Percentiles rank a stretch among this genome's conserved stretches.
phyloP scores from a whole-genome alignment of 53 echinoderm and acorn worm species.

The Mesocentrotus franciscanus region DNA sequence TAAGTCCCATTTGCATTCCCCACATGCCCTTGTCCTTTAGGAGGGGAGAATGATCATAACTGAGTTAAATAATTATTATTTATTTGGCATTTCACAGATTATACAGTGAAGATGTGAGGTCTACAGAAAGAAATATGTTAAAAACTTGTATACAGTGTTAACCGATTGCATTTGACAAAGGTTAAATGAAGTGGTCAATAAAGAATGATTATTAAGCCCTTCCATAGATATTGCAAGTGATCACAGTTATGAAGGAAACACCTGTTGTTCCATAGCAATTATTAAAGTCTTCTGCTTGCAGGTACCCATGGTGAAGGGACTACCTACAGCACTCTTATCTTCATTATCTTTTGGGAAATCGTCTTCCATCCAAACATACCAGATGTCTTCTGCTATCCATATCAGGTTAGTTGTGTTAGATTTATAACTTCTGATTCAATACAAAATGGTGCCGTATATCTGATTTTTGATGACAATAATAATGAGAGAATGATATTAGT shows the following conservation, averaged over 20 bases:
- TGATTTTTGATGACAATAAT: not conserved
- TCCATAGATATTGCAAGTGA: not conserved
- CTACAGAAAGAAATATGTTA: too few species aligned
- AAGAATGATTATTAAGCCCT: not conserved
- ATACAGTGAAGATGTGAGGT: too few species aligned
- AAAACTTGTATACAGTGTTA: not conserved
- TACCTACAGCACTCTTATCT: slow-evolving; percentile 86
- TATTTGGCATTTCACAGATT: too few species aligned
- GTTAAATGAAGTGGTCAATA: not conserved
- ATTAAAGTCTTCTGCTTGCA: slow-evolving; percentile 9
- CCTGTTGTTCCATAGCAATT: not conserved
- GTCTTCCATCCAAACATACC: slow-evolving; percentile 86
- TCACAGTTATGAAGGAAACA: not conserved
- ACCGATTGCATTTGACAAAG: not conserved
- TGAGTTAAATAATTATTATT: not conserved
- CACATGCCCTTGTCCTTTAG: not conserved
- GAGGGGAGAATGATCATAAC: not conserved
- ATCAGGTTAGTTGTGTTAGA: slow-evolving; percentile 77
- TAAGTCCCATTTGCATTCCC: not conserved
- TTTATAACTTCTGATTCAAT: too few species aligned
- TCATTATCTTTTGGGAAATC: slow-evolving; percentile 92
- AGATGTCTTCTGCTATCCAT: slow-evolving; percentile 94
- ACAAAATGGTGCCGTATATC: too few species aligned
- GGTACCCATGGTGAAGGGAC: slow-evolving; percentile 94
- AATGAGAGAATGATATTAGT: not conserved